These are phyloP conservation scores for Cheilosia vernalis DNA, from an alignment of 2,888 invertebrate genomes.

Conservation along the genomic window DNA sequence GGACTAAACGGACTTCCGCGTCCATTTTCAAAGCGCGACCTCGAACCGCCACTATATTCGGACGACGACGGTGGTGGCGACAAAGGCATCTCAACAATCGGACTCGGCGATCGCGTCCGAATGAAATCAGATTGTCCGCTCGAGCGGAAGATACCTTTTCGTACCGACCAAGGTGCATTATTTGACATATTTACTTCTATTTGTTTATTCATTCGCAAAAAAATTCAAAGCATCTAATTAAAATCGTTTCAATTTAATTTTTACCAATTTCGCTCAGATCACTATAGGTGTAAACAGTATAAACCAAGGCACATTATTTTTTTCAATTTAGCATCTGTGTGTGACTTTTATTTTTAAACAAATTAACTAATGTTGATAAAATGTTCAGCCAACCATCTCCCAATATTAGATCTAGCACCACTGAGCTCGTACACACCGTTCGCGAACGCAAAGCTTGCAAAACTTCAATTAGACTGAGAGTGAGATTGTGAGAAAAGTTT, in stretches of 20 bases:
- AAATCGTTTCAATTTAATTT: conserved; percentile 28
- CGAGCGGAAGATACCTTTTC: conserved; percentile 85
- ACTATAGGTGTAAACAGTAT: conserved; percentile 20
- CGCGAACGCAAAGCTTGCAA: conserved; percentile 48
- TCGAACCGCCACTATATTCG: conserved; percentile 50
- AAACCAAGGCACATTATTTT: conserved; percentile 34
- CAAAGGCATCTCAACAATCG: conserved; percentile 83
- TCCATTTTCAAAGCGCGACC: conserved; percentile 60
- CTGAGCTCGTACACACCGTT: conserved; percentile 20
- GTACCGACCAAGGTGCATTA: conserved; percentile 90
- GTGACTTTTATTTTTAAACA: conserved; percentile 71
- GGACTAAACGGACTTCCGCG: conserved; percentile 76
- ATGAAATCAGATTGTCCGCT: conserved; percentile 83
- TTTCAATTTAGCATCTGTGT: conserved; percentile 59
- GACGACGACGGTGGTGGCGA: conserved; percentile 78
- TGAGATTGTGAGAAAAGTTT: conserved; percentile 31
- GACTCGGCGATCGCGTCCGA: conserved; percentile 82
- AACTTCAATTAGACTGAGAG: conserved; percentile 40
- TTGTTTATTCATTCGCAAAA: conserved; percentile 16
- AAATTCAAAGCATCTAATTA: conserved; percentile 30
- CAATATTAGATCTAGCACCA: conserved; percentile 23
- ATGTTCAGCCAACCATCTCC: conserved; percentile 37
- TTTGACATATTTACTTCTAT: conserved; percentile 82
- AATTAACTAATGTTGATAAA: conserved; percentile 71
- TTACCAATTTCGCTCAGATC: conserved; percentile 4